phyloP scores from a whole-genome alignment of 2,888 invertebrate species.

The Artemia sinica region DNA sequence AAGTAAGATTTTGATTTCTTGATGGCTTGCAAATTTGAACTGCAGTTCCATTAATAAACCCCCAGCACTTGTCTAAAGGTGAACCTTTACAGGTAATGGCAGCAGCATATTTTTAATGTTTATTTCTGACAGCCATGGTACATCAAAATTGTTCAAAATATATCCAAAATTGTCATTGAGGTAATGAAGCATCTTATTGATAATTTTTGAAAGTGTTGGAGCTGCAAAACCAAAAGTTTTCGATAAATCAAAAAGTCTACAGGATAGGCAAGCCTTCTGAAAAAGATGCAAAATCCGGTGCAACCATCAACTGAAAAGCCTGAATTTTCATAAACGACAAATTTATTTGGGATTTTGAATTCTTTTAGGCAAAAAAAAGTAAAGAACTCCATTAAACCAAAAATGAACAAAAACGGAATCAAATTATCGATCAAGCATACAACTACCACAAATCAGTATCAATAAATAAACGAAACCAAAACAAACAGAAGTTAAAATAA shows the following conservation, averaged over 20 bases:
- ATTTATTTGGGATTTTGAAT: background rate
- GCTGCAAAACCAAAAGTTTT: background rate
- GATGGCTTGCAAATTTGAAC: constrained; percentile 12
- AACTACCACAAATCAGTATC: too few relatives aligned
- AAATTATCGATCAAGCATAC: too few relatives aligned
- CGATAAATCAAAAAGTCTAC: constrained; percentile 3
- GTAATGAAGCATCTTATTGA: background rate
- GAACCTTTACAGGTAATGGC: background rate
- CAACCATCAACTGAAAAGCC: background rate
- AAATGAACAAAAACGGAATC: too few relatives aligned
- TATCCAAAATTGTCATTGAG: background rate
- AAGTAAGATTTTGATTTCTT: background rate
- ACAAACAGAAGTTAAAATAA: too few relatives aligned
- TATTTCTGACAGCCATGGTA: background rate
- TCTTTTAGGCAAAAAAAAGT: too few relatives aligned
- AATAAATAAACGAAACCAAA: too few relatives aligned
- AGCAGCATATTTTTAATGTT: background rate
- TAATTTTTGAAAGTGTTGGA: background rate
- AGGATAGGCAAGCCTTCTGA: constrained; percentile 5
- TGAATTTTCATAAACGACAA: background rate
- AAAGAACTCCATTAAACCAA: too few relatives aligned
- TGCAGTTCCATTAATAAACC: constrained; percentile 12
- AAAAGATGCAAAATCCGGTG: background rate
- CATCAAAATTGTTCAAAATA: background rate
- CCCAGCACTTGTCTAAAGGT: constrained; percentile 9